phyloP scores from a whole-genome alignment of 2,797 vertebrate genomes.

The Malacoctenus gilli region DNA sequence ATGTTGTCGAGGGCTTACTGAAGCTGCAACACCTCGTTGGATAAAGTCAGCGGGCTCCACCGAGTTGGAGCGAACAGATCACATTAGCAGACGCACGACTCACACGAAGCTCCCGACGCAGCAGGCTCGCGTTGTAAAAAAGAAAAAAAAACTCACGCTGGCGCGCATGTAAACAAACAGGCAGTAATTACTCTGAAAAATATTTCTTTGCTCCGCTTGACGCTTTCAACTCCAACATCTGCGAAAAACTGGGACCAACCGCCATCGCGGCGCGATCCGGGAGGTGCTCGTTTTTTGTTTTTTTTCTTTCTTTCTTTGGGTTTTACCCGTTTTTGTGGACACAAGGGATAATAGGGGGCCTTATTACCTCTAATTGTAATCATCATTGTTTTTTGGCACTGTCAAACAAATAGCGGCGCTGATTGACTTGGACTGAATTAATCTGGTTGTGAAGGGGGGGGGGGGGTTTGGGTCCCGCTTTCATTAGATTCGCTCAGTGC shows the following conservation, averaged over 20 bases:
- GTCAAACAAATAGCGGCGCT: slow-evolving; percentile 48
- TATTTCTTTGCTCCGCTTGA: slow-evolving; percentile 48
- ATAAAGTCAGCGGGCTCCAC: background rate
- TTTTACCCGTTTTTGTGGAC: slow-evolving; percentile 18
- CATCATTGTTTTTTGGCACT: slow-evolving; percentile 36
- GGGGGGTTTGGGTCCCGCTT: slow-evolving; percentile 40
- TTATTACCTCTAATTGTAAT: slow-evolving; percentile 64
- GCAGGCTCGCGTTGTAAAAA: slow-evolving; percentile 47
- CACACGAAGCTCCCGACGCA: slow-evolving; percentile 44
- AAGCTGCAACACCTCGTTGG: too few relatives aligned
- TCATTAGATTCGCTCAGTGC: slow-evolving; percentile 48
- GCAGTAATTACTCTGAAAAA: slow-evolving; percentile 37
- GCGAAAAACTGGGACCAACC: slow-evolving; percentile 14
- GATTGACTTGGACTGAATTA: slow-evolving; percentile 66
- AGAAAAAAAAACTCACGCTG: slow-evolving; percentile 31
- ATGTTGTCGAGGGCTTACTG: too few relatives aligned
- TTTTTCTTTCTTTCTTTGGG: background rate
- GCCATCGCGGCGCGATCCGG: slow-evolving; percentile 10
- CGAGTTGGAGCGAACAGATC: slow-evolving; percentile 58
- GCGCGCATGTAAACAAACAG: slow-evolving; percentile 47
- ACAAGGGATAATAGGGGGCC: slow-evolving; percentile 52
- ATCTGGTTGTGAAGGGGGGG: too few relatives aligned
- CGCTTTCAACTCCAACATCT: slow-evolving; percentile 15
- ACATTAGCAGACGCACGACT: slow-evolving; percentile 41
- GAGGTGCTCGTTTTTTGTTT: slow-evolving; percentile 14